Evolutionary conservation across 2,888 invertebrate species (phyloP).

Genomic region (Drosophila macrospina): DNA sequence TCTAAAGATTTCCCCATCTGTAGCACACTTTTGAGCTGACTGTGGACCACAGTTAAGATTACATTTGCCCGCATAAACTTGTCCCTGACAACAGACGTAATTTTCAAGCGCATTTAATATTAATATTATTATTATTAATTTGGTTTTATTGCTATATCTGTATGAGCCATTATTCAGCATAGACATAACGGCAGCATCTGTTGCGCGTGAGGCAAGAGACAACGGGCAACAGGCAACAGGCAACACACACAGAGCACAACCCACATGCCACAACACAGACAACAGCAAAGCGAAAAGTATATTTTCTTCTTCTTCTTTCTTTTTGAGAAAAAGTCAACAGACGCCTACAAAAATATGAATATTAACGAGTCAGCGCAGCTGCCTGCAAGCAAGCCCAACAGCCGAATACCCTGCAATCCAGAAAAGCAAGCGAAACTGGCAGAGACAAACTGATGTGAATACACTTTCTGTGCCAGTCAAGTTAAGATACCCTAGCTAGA

Average conservation of each 20-base stretch:
- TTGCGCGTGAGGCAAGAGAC: conserved; percentile 31
- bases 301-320: too few species aligned
- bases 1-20: not conserved
- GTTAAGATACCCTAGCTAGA: too few species aligned
- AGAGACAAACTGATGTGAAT: too few species aligned
- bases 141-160: conserved; percentile 14
- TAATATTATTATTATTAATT: conserved; percentile 27
- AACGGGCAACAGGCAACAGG: conserved; percentile 23
- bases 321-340: conserved; percentile 37
- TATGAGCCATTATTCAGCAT: conserved; percentile 31
- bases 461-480: too few species aligned
- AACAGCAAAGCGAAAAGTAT: conserved; percentile 23
- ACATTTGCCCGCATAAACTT: not conserved
- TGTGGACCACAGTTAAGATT: not conserved
- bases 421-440: not conserved
- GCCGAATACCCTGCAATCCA: not conserved
- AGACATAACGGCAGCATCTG: conserved; percentile 50
- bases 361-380: conserved; percentile 26
- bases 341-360: conserved; percentile 47
- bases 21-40: conserved; percentile 15
- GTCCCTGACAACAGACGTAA: conserved; percentile 25
- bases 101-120: conserved; percentile 11
- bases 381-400: not conserved
- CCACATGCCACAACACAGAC: conserved; percentile 6
- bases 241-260: conserved; percentile 4